Percentiles rank a stretch among this genome's conserved stretches.
These are phyloP conservation scores for Ondatra zibethicus DNA, from an alignment of 2,113 vertebrate species.

Conservation along the genomic window DNA sequence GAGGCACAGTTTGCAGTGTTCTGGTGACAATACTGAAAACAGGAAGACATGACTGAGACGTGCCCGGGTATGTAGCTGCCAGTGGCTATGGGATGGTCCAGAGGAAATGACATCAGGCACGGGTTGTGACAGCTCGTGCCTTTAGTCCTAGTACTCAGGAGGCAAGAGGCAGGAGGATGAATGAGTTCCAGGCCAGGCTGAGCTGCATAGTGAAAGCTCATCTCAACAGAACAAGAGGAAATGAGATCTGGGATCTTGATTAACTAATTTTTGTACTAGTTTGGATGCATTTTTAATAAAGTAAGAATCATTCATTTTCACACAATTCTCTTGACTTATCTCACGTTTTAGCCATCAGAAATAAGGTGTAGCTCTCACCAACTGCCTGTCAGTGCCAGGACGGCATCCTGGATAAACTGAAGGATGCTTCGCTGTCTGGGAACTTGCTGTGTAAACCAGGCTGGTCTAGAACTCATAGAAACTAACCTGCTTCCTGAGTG, in stretches of 20 bases:
- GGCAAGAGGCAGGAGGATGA: not conserved
- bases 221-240: constrained; percentile 78
- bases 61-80: not conserved
- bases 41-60: not conserved
- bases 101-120: constrained; percentile 59
- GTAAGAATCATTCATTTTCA: constrained; percentile 83
- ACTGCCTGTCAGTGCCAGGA: constrained; percentile 90
- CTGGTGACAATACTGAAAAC: not conserved
- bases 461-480: not conserved
- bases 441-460: not conserved
- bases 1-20: not conserved
- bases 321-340: constrained; percentile 88
- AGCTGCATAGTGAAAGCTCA: not conserved
- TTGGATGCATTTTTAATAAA: constrained; percentile 87
- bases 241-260: constrained; percentile 86
- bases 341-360: constrained; percentile 92
- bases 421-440: constrained; percentile 84
- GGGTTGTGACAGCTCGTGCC: no score
- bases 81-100: not conserved
- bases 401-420: constrained; percentile 92
- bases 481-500: not conserved
- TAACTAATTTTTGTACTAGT: constrained; percentile 88
- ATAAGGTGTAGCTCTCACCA: constrained; percentile 88
- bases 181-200: not conserved
- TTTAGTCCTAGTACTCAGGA: not conserved